phyloP scores from a whole-genome alignment of 2,888 invertebrate species.

The Lepidocyrtoides sp. region DNA sequence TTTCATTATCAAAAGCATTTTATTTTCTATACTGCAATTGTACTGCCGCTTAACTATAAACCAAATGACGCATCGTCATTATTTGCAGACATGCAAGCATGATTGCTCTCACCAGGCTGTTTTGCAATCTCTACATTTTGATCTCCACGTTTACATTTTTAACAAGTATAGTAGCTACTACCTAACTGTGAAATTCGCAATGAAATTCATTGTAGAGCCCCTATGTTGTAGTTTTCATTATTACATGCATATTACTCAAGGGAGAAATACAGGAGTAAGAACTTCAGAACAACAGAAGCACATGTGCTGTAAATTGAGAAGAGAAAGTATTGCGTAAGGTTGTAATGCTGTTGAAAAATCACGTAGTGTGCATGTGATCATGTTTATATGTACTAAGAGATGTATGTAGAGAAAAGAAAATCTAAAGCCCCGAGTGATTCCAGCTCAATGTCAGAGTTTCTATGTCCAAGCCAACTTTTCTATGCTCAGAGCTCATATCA shows the following conservation, averaged over 20 bases:
- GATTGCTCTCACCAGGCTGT: background rate
- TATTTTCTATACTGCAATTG: background rate
- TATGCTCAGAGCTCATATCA: background rate
- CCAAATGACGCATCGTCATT: background rate
- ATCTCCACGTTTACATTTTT: background rate
- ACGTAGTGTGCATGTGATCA: conserved; percentile 45
- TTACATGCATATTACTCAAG: conserved; percentile 7
- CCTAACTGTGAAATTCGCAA: too few species aligned
- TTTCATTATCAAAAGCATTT: background rate
- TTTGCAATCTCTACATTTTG: background rate
- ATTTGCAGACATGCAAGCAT: background rate
- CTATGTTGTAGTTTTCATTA: conserved; percentile 2
- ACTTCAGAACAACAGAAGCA: background rate
- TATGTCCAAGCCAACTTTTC: conserved; percentile 51
- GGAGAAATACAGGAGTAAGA: background rate
- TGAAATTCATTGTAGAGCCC: too few species aligned
- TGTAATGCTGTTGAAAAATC: conserved; percentile 28
- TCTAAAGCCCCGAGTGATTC: conserved; percentile 19
- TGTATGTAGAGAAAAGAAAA: background rate
- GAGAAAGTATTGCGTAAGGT: conserved; percentile 9
- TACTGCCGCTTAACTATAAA: background rate
- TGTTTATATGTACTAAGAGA: background rate
- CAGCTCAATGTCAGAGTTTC: conserved; percentile 57
- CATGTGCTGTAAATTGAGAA: background rate
- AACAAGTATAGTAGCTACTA: background rate